Base-by-base conservation (phyloP, 2,113 vertebrate species). In the Microcebus tavaratra region DNA sequence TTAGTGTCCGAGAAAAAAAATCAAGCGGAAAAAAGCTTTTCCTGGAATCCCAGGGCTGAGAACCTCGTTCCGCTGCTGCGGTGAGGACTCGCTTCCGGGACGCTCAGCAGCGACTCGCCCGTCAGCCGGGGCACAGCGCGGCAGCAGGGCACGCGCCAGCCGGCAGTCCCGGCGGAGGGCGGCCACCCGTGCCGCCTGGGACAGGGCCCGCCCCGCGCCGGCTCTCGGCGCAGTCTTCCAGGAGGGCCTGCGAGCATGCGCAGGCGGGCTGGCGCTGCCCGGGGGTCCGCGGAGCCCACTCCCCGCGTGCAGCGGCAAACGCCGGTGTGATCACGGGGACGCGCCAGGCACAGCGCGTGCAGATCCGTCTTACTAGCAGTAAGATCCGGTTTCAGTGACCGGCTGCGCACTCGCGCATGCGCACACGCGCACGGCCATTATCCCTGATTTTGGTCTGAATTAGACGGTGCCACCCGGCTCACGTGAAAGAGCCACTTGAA, bases 131-230 rank as follows among this genome's bases (percentile, higher is more conserved):
- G 12, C 63, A n/a, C n/a, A n/a, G n/a, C n/a, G n/a, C n/a, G n/a
- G n/a, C n/a, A n/a, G n/a, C n/a, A n/a, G n/a, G n/a, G n/a, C n/a
- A n/a, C n/a, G n/a, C n/a, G n/a, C n/a, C n/a, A n/a, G n/a, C n/a
- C n/a, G n/a, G n/a, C n/a, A n/a, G 10, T 3, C 42, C 2, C 61
- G 7, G 23, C 9, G 0, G 13, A n/a, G n/a, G 5, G 15, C 67
- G 0, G 14, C 31, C 9, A 10, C 1, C 31, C 13, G 15, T 6
- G 34, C 39, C 20, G 0, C 20, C 20, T 23, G 11, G 36, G 48
- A 82, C 59, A 59, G 75, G 36, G 31, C 36, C 29, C 17, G 29
- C 65, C 65, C 65, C 1, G 48, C 68, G 34, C 45, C 29, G 1
- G 53, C 36, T 23, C 63, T 36, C 0, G 17, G 45, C 1, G 3